Percentiles rank a stretch among this genome's conserved stretches.
Evolutionary conservation across 2,888 invertebrate genomes (phyloP).

Genomic region (Hypolimnas misippus): DNA sequence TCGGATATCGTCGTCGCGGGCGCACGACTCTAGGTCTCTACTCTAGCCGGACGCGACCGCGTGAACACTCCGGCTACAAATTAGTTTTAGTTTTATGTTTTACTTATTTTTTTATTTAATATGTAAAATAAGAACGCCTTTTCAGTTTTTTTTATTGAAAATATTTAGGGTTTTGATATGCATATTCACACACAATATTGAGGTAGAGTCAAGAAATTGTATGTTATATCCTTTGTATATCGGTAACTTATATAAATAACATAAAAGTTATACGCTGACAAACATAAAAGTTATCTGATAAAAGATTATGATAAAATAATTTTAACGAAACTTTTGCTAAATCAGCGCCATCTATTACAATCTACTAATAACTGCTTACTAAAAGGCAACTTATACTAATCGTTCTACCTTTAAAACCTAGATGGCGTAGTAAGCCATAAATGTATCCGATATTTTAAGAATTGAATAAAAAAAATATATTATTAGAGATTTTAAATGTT

Average conservation of each 20-base stretch:
- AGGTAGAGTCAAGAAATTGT: too few species aligned
- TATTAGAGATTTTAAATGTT: too few species aligned
- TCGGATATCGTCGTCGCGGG: slow-evolving; percentile 32
- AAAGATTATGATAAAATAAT: too few species aligned
- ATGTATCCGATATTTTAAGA: too few species aligned
- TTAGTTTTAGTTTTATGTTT: background rate
- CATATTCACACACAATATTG: too few species aligned
- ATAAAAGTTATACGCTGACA: too few species aligned
- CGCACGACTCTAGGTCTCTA: slow-evolving; percentile 31
- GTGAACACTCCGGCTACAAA: background rate
- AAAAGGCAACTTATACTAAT: background rate
- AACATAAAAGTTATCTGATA: too few species aligned
- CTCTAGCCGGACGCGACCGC: background rate
- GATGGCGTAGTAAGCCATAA: background rate
- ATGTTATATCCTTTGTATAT: too few species aligned
- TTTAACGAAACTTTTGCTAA: background rate
- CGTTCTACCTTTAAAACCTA: background rate
- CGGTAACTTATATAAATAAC: too few species aligned
- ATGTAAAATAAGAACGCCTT: background rate
- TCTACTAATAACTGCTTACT: background rate
- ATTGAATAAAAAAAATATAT: too few species aligned
- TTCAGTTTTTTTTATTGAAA: background rate
- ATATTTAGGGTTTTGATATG: too few species aligned
- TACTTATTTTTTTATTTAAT: background rate
- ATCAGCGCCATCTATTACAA: background rate